Base-by-base conservation (phyloP, 2,888 invertebrate species). In the Urechis unicinctus region DNA sequence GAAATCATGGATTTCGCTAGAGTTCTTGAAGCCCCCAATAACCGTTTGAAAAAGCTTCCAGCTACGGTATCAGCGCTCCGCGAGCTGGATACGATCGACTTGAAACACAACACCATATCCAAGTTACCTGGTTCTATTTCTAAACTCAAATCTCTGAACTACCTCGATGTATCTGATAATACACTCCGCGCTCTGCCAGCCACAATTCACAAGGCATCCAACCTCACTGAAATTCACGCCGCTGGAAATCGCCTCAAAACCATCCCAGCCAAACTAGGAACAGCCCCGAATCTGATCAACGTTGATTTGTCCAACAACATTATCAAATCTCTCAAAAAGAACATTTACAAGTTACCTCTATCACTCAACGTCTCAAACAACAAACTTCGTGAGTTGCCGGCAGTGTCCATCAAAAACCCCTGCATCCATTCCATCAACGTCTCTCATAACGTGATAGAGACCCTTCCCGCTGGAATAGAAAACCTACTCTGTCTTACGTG, bases 221-320 rank as follows among this genome's bases (percentile, higher is more conserved):
- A 62, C 3, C 61, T 76, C 22, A 56, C 56, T 2, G 66, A 53
- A n/a, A 24, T 61, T 25, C 43, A 24, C 21, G 58, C 56, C 4
- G 63, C 41, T 29, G 25, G 30, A 2, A 77, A 75, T 56, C 65
- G 66, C 57, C 61, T 77, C 31, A 66, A 72, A 22, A 61, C 66
- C 0, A 60, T 75, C 1, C 77, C 77, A 13, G 72, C 74, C 44
- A 73, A 69, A 56, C 68, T 77, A 28, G 71, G 72, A 24, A 72
- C 71, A 54, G 63, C 72, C 1, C 58, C 68, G 3, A 66, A 69
- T 22, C 59, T 76, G 13, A 56, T 65, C 17, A 66, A 63, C 36
- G 59, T 74, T 3, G 73, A 75, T 51, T 59, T 75, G n/a, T 75
- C 75, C 0, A 61, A 68, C 42, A 77, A 77, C 55, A 53, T 70